Conservation (phyloP, 2,888 invertebrate species). For the Slavum lentiscoides region DNA sequence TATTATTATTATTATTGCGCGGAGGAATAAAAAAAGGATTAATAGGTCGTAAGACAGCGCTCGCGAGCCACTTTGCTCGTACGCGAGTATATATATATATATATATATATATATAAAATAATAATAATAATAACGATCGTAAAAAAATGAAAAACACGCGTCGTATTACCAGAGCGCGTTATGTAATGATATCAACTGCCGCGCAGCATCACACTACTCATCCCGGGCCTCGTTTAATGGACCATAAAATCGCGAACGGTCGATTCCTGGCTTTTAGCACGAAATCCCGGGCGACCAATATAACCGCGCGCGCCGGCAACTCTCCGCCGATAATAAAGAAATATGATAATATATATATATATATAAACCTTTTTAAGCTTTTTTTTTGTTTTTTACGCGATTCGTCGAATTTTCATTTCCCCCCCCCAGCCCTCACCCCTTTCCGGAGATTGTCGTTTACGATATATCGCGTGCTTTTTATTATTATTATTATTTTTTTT, state of each 20-base stretch:
- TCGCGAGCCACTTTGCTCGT: too few relatives aligned
- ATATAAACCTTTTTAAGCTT: slow-evolving; percentile 22
- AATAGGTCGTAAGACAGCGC: too few relatives aligned
- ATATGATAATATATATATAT: slow-evolving; percentile 23
- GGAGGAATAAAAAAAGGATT: too few relatives aligned
- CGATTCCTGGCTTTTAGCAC: slow-evolving; percentile 49
- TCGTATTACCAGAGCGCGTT: slow-evolving; percentile 15
- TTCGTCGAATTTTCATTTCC: background rate
- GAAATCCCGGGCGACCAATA: slow-evolving; percentile 52
- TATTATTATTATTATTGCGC: too few relatives aligned
- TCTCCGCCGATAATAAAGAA: slow-evolving; percentile 45
- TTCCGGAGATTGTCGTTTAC: slow-evolving; percentile 28
- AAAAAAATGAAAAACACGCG: slow-evolving; percentile 13
- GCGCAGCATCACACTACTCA: background rate
- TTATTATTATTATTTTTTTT: too few relatives aligned
- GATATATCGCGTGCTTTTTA: background rate
- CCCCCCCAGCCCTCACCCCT: background rate
- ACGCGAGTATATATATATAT: too few relatives aligned
- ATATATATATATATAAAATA: too few relatives aligned
- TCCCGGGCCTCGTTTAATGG: slow-evolving; percentile 48
- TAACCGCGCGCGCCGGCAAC: background rate
- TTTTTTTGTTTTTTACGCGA: slow-evolving; percentile 22
- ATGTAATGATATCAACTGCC: slow-evolving; percentile 27
- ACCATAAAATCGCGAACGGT: slow-evolving; percentile 52
- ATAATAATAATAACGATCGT: slow-evolving; percentile 30